phyloP scores from a whole-genome alignment of 2,797 vertebrate species.

The Acestrorhynchus altus region DNA sequence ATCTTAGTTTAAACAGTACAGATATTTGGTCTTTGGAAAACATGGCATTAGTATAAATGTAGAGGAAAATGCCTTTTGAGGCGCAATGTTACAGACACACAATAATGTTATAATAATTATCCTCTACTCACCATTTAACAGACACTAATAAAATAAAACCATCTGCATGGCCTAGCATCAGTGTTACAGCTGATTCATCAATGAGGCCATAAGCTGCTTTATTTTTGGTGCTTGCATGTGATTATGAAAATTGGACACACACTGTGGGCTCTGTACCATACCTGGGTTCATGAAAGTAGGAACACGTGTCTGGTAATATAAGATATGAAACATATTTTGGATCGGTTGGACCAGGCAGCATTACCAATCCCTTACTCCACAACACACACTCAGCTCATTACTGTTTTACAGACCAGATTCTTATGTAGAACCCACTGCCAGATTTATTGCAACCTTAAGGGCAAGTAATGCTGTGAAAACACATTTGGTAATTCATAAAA shows the following conservation, averaged over 20 bases:
- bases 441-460: too few relatives aligned
- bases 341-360: background rate
- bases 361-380: background rate
- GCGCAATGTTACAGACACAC: background rate
- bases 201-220: background rate
- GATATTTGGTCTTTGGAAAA: background rate
- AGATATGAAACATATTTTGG: background rate
- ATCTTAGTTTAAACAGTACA: background rate
- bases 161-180: background rate
- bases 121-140: background rate
- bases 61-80: background rate
- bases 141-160: background rate
- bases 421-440: background rate
- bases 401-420: background rate
- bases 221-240: background rate
- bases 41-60: background rate
- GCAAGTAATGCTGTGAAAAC: too few relatives aligned
- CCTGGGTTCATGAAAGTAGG: background rate
- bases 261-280: background rate
- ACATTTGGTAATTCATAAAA: too few relatives aligned
- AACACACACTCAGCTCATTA: too few relatives aligned
- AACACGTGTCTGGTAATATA: background rate
- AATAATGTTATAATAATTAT: background rate
- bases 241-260: slow-evolving; percentile 1
- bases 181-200: slow-evolving; percentile 8